Evolutionary conservation across 2,888 invertebrate genomes (phyloP), one percentile per base, ranked within the genome.

Genomic region (Cremastobaeus sp.): DNA sequence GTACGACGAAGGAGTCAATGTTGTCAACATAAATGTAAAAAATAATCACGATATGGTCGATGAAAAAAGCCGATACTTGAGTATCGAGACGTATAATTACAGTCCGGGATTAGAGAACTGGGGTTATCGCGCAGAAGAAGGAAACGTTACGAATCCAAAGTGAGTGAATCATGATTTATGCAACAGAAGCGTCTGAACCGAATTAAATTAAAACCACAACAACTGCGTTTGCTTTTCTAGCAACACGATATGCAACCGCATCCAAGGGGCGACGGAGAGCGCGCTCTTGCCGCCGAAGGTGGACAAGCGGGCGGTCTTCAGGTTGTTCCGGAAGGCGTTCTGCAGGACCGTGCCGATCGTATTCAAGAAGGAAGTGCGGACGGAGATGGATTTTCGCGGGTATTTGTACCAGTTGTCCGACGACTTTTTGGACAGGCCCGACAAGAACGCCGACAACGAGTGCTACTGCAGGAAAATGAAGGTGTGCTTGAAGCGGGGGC

Each of bases 251-350:
- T 95, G 95, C 85, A 93, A 94, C 83, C 89, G 90, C 1, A 89
- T 95, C 11, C 90, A 89, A 76, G 93, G 94, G 12, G 84, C 90
- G 0, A 93, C 92, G 74, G 95, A 95, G 84, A 95, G 94, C 0
- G 90, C 92, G 0, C 85, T 92, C 0, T 95, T 94, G 79, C 93
- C 95, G 0, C 87, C 90, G 0, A 88, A 90, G 43, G 80, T 96
- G 52, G 89, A 90, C 60, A 89, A 89, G 54, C 88, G 89, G 0
- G 89, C 88, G 0, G 84, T 87, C 0, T 89, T 95, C 72, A 88
- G 90, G 11, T 84, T 95, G 4, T 96, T 92, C 86, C 90, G 95
- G 17, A 92, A 92, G 78, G 91, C 94, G 0, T 92, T 96, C 81
- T 96, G 96, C 85, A 90, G 95, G 41, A 90, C 93, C 0, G 80